These are phyloP conservation scores for Struthio camelus DNA, from an alignment of 2,113 vertebrate species.

Conservation along the genomic window DNA sequence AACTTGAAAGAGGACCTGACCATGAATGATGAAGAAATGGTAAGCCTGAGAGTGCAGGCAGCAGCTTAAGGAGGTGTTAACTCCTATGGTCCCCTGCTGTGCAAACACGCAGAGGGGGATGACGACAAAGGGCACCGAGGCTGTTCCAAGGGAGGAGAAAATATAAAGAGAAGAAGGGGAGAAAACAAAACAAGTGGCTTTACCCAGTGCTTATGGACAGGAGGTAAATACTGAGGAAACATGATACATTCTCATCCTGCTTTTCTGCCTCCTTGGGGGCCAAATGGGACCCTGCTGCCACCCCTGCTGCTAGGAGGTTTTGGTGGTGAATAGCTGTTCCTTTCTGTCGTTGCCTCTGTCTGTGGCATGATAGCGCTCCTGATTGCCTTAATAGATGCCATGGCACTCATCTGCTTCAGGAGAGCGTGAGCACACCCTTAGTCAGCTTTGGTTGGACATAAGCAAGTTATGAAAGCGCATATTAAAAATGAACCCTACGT, in stretches of 20 bases:
- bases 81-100: fast-evolving
- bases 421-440: neutral
- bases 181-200: neutral
- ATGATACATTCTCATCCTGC: neutral
- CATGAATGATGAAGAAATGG: neutral
- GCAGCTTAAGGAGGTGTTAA: neutral
- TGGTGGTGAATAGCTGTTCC: neutral
- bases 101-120: neutral
- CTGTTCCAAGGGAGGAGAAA: neutral
- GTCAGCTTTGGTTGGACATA: neutral
- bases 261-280: neutral
- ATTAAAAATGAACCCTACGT: fast-evolving
- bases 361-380: neutral
- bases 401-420: neutral
- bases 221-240: neutral
- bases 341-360: too few relatives aligned
- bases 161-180: neutral
- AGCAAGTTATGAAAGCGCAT: fast-evolving
- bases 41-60: neutral
- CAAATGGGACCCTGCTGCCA: neutral
- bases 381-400: neutral
- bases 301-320: neutral
- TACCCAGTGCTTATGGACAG: neutral
- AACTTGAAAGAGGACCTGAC: neutral
- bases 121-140: fast-evolving